phyloP scores from a whole-genome alignment of 2,113 vertebrate genomes.

The Marcusenius ussheri region DNA sequence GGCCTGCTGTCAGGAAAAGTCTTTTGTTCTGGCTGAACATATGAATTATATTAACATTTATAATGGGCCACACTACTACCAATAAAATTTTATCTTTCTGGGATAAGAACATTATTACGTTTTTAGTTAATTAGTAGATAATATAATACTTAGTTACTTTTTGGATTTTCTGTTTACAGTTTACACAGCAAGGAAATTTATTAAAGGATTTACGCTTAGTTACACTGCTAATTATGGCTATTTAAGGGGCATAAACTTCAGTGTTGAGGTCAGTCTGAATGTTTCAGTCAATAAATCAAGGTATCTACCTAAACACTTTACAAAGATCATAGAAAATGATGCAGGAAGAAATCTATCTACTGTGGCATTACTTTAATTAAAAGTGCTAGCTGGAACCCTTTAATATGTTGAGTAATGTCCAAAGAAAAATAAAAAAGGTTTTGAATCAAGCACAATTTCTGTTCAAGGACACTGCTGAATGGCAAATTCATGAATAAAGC shows the following conservation, averaged over 20 bases:
- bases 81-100: background rate
- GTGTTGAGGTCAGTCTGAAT: background rate
- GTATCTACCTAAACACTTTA: background rate
- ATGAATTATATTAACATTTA: background rate
- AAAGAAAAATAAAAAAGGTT: background rate
- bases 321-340: background rate
- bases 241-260: background rate
- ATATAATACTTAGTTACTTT: background rate
- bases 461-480: background rate
- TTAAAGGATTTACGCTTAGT: background rate
- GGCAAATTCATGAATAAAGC: background rate
- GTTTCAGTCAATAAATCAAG: background rate
- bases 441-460: background rate
- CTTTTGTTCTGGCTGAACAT: conserved; percentile 75
- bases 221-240: background rate
- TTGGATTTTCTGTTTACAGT: background rate
- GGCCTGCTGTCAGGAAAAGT: conserved; percentile 78
- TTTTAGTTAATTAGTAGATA: background rate
- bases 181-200: background rate
- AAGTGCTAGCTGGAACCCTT: background rate
- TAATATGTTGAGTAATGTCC: background rate
- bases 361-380: background rate
- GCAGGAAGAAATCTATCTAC: background rate
- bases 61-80: background rate
- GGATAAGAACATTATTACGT: background rate